phyloP scores from a whole-genome alignment of 2,113 vertebrate genomes.

The Tor tambroides region DNA sequence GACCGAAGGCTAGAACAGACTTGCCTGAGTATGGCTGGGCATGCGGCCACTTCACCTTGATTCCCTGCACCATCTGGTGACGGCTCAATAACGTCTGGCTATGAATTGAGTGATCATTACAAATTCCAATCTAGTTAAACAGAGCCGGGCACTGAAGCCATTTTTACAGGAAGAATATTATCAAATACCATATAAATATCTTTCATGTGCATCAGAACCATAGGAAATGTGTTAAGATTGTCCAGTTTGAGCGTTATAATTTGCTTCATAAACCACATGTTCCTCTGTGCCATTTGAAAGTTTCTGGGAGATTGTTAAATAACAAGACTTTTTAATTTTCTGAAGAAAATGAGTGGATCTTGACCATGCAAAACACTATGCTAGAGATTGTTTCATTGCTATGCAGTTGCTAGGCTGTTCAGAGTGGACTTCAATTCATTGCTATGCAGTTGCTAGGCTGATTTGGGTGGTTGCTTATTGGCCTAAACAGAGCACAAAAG shows the following conservation, averaged over 20 bases:
- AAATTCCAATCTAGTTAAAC: conserved; percentile 18
- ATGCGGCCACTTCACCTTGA: conserved; percentile 30
- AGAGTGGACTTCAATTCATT: not conserved
- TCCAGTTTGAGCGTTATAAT: not conserved
- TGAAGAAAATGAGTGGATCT: not conserved
- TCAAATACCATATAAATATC: not conserved
- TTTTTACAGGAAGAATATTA: conserved; percentile 11
- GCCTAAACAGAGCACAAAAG: not conserved
- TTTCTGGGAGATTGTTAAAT: not conserved
- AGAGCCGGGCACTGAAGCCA: not conserved
- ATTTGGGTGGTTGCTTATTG: not conserved
- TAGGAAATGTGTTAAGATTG: not conserved
- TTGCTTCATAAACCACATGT: not conserved
- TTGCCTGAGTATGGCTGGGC: conserved; percentile 5
- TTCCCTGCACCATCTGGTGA: conserved; percentile 24
- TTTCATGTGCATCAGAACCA: not conserved
- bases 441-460: not conserved
- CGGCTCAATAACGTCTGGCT: conserved; percentile 12
- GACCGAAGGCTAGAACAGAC: conserved; percentile 17
- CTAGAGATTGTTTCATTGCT: not conserved
- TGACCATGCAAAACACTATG: not conserved
- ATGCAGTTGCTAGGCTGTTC: conserved; percentile 13
- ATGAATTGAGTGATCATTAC: conserved; percentile 22
- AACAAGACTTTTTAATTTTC: not conserved
- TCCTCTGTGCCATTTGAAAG: not conserved